Percentiles rank a stretch among this genome's conserved stretches.
Conservation (phyloP, 2,113 vertebrate genomes). For the Platysteira castanea region DNA sequence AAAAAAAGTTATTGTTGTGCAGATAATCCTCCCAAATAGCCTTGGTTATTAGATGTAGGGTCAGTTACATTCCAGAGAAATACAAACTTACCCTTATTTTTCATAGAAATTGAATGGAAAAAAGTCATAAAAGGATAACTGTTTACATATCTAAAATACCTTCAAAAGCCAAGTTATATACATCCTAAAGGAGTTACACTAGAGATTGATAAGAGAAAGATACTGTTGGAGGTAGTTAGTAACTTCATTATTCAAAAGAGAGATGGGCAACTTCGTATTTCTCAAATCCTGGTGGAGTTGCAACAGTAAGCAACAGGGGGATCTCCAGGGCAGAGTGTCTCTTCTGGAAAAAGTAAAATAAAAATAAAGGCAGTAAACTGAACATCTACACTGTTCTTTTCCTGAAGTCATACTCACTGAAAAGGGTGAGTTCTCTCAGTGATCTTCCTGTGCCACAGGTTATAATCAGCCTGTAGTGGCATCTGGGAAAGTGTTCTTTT, state of each 20-base stretch:
- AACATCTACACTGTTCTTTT: not conserved
- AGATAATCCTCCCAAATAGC: not conserved
- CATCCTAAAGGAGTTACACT: not conserved
- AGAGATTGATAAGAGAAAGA: not conserved
- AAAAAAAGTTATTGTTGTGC: not conserved
- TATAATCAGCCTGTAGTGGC: not conserved
- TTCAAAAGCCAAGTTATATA: not conserved
- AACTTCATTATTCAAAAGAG: not conserved
- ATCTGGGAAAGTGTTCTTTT: not conserved
- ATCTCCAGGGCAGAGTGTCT: not conserved
- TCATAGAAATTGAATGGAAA: not conserved
- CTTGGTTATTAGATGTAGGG: not conserved
- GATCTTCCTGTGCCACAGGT: not conserved
- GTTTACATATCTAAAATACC: not conserved
- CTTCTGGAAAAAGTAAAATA: not conserved
- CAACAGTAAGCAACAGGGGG: not conserved
- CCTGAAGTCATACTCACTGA: not conserved
- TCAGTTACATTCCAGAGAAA: not conserved
- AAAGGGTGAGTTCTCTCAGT: not conserved
- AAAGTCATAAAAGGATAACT: not conserved
- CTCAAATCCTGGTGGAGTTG: not conserved
- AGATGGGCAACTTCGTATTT: rapidly evolving
- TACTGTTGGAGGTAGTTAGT: not conserved
- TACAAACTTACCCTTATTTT: not conserved
- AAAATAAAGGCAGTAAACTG: not conserved